Evolutionary conservation across 2,888 invertebrate genomes (phyloP).

Genomic region (Drosophila mimetica): DNA sequence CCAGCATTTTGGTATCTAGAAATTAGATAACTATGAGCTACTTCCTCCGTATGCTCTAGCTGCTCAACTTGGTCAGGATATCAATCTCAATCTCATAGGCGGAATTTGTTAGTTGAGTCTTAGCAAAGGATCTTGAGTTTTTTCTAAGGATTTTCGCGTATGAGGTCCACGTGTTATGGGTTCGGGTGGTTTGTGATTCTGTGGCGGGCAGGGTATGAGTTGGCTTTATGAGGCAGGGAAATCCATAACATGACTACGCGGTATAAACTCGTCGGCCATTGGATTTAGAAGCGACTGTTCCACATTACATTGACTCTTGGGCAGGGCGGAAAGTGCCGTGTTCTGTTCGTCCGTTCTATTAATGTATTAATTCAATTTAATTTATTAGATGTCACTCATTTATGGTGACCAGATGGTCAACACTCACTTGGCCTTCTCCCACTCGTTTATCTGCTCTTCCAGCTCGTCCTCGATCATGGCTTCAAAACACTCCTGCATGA

Average conservation of each 20-base stretch:
- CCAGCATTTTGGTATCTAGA: slow-evolving; percentile 36
- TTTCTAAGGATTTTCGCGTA: slow-evolving; percentile 44
- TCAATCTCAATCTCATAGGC: slow-evolving; percentile 35
- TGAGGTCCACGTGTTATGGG: slow-evolving; percentile 58
- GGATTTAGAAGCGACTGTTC: slow-evolving; percentile 92
- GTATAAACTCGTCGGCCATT: slow-evolving; percentile 93
- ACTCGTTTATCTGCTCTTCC: slow-evolving; percentile 84
- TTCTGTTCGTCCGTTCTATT: slow-evolving; percentile 81
- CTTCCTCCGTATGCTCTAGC: slow-evolving; percentile 14
- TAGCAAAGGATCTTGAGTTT: slow-evolving; percentile 19
- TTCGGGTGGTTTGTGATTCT: slow-evolving; percentile 32
- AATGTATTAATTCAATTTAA: too few relatives aligned
- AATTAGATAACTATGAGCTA: slow-evolving; percentile 41
- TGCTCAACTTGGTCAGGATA: slow-evolving; percentile 27
- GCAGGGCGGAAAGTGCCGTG: slow-evolving; percentile 82
- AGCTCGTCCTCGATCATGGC: slow-evolving; percentile 92
- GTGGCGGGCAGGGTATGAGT: slow-evolving; percentile 49
- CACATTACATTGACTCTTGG: slow-evolving; percentile 81
- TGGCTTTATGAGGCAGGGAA: slow-evolving; percentile 78
- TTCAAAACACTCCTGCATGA: slow-evolving; percentile 94
- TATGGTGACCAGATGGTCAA: background rate
- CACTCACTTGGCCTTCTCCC: slow-evolving; percentile 82
- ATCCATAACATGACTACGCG: slow-evolving; percentile 84
- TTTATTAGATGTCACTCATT: background rate
- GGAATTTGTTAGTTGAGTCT: slow-evolving; percentile 20